Conservation (phyloP, 2,797 vertebrate species). For the Halcyon smyrnensis region DNA sequence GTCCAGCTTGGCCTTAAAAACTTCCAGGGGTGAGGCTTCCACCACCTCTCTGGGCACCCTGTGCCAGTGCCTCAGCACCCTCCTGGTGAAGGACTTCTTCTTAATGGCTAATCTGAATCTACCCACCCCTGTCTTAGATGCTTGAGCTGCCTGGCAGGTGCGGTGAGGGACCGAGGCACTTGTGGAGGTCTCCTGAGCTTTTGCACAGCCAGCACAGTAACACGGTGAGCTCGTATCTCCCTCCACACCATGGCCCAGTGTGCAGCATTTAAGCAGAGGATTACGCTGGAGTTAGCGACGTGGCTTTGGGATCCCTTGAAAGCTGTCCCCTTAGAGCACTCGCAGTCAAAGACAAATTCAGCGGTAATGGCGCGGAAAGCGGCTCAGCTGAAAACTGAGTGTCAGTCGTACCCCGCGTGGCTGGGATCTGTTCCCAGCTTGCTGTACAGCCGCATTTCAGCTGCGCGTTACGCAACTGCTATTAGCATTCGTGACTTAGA, state of each 20-base stretch:
- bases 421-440: neutral
- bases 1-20: too few relatives aligned
- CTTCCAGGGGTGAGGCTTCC: too few relatives aligned
- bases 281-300: neutral
- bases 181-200: neutral
- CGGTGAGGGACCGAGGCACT: neutral
- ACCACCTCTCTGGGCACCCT: too few relatives aligned
- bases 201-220: neutral
- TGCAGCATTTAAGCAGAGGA: neutral
- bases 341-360: neutral
- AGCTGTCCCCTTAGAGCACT: neutral
- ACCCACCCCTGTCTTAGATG: too few relatives aligned
- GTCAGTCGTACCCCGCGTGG: neutral
- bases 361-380: neutral
- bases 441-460: neutral
- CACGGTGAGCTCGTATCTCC: neutral
- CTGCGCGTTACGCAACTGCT: slow-evolving; percentile 13
- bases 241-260: fast-evolving
- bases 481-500: slow-evolving; percentile 57
- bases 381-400: neutral
- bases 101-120: too few relatives aligned
- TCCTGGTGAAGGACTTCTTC: too few relatives aligned
- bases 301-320: neutral
- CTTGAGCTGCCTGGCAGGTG: neutral
- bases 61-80: too few relatives aligned